Evolutionary conservation across 2,797 vertebrate genomes (phyloP).

Genomic region (Coluber constrictor): DNA sequence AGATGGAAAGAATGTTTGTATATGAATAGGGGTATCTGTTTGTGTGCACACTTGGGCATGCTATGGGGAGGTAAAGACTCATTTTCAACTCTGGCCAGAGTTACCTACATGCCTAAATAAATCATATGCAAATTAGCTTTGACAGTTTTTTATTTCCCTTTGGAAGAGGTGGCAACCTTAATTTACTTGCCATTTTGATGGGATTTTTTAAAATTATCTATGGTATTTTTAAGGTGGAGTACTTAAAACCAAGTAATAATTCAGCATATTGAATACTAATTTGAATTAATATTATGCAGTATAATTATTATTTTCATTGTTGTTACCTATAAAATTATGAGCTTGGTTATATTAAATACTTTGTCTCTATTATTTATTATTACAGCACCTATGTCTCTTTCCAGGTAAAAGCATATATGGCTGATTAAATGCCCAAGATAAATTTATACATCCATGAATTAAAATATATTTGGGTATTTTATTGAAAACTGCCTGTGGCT

Average conservation of each 20-base stretch:
- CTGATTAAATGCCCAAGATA: background rate
- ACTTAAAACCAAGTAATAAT: slow-evolving; percentile 10
- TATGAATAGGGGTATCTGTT: background rate
- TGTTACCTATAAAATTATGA: background rate
- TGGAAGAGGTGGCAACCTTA: slow-evolving; percentile 23
- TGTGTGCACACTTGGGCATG: background rate
- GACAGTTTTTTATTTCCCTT: slow-evolving; percentile 21
- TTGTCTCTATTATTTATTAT: background rate
- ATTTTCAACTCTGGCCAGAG: background rate
- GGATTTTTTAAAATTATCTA: background rate
- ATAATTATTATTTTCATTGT: background rate
- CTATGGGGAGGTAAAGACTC: background rate
- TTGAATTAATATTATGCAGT: background rate
- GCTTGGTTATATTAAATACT: background rate
- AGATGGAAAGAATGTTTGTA: background rate
- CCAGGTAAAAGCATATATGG: background rate
- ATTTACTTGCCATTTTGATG: slow-evolving; percentile 25
- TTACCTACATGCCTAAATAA: slow-evolving; percentile 1
- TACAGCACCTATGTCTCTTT: background rate
- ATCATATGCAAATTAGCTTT: slow-evolving; percentile 31
- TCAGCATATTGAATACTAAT: background rate
- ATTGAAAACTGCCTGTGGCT: background rate
- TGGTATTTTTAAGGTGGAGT: background rate
- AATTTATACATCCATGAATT: background rate
- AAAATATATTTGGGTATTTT: background rate